Percentiles rank a stretch among this genome's conserved stretches.
Conservation (phyloP, 2,888 invertebrate species). For the Nymphalis c-album region DNA sequence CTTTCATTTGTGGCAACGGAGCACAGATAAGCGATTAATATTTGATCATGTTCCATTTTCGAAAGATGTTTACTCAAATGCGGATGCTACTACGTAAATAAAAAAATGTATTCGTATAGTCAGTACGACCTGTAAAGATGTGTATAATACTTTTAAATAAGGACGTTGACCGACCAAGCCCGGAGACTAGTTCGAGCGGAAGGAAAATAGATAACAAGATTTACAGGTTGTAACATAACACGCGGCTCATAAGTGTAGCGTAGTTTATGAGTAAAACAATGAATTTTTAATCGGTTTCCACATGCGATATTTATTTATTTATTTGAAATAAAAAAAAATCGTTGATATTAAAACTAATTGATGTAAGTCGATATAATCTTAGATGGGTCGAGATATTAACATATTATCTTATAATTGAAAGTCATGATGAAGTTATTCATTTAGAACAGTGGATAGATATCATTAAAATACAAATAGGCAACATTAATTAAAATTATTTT, state of each 20-base stretch:
- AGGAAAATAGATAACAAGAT: slow-evolving; percentile 39
- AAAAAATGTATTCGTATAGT: slow-evolving; percentile 2
- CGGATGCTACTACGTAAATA: neutral
- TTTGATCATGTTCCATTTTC: neutral
- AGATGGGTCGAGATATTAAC: too few species aligned
- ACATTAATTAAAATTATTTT: too few species aligned
- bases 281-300: neutral
- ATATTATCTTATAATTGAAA: too few species aligned
- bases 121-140: slow-evolving; percentile 19
- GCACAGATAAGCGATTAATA: neutral
- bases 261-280: slow-evolving; percentile 19
- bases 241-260: slow-evolving; percentile 16
- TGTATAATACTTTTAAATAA: slow-evolving; percentile 34
- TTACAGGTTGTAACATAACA: slow-evolving; percentile 32
- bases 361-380: too few species aligned
- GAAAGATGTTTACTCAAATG: slow-evolving; percentile 11
- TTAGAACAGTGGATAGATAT: too few species aligned
- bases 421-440: too few species aligned
- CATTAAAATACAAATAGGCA: too few species aligned
- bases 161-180: slow-evolving; percentile 35
- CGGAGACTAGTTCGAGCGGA: slow-evolving; percentile 31
- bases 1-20: too few species aligned
- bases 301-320: slow-evolving; percentile 5
- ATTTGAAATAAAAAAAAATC: too few species aligned
- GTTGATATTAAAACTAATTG: neutral